These are phyloP conservation scores for Ictalurus furcatus DNA, from an alignment of 2,113 vertebrate genomes.

Conservation along the genomic window DNA sequence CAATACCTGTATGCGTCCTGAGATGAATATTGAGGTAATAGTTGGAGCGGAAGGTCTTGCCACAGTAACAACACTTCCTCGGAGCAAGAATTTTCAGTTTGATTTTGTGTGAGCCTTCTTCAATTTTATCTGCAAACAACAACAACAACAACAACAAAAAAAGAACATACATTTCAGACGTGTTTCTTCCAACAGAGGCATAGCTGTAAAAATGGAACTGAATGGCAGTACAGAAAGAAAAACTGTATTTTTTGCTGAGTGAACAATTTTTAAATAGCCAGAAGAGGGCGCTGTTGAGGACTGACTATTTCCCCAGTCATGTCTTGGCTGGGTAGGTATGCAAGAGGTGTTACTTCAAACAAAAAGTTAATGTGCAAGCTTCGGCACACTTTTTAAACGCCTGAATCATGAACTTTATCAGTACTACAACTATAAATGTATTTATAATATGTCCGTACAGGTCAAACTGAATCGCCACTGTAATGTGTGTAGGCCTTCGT, in stretches of 20 bases:
- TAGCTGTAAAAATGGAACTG: not conserved
- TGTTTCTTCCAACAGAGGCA: not conserved
- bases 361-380: not conserved
- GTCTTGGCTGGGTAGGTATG: not conserved
- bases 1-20: conserved; percentile 95
- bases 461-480: not conserved
- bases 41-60: conserved; percentile 94
- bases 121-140: conserved; percentile 78
- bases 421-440: not conserved
- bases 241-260: not conserved
- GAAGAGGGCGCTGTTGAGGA: conserved; percentile 61
- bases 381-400: not conserved
- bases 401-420: not conserved
- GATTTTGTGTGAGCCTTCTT: conserved; percentile 78
- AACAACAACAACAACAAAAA: not conserved
- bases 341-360: not conserved
- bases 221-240: not conserved
- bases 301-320: not conserved
- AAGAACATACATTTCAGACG: not conserved
- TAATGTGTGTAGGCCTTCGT: too few relatives aligned
- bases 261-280: conserved; percentile 43
- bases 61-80: conserved; percentile 91
- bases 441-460: not conserved
- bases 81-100: conserved; percentile 82
- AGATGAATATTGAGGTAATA: conserved; percentile 99